Conservation (phyloP, 1,140 invertebrate species). For the Drosophila orena region DNA sequence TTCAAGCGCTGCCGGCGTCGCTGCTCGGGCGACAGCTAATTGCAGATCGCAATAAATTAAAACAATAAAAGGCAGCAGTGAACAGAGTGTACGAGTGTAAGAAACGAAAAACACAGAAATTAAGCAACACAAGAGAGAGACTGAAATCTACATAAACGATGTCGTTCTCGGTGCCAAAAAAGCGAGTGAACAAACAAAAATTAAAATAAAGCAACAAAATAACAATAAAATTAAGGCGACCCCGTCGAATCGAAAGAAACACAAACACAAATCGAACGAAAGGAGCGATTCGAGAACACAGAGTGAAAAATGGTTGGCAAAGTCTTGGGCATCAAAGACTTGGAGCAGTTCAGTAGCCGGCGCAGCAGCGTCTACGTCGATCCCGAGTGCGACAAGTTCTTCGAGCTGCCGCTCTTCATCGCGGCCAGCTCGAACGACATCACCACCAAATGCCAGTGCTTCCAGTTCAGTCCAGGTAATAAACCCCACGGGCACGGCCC, state of each 20-base stretch:
- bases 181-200: conserved; percentile 40
- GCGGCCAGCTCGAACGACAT: conserved; percentile 83
- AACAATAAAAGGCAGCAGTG: conserved; percentile 63
- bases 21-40: conserved; percentile 69
- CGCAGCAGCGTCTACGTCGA: conserved; percentile 84
- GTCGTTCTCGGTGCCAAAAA: conserved; percentile 53
- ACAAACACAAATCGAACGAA: conserved; percentile 13
- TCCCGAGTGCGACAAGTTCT: conserved; percentile 84
- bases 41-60: conserved; percentile 82
- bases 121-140: conserved; percentile 44
- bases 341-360: conserved; percentile 82
- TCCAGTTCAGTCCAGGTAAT: conserved; percentile 84
- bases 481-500: conserved; percentile 16
- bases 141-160: conserved; percentile 81
- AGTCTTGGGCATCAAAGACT: conserved; percentile 79
- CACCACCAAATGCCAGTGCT: conserved; percentile 82
- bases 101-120: conserved; percentile 23
- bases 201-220: conserved; percentile 29
- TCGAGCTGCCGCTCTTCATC: conserved; percentile 81
- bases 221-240: conserved; percentile 21
- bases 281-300: conserved; percentile 21
- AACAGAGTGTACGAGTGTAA: conserved; percentile 14
- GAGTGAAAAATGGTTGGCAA: conserved; percentile 79
- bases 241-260: conserved; percentile 30
- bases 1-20: conserved; percentile 69